phyloP scores from a whole-genome alignment of 2,888 invertebrate species.

The Biston stratarius region DNA sequence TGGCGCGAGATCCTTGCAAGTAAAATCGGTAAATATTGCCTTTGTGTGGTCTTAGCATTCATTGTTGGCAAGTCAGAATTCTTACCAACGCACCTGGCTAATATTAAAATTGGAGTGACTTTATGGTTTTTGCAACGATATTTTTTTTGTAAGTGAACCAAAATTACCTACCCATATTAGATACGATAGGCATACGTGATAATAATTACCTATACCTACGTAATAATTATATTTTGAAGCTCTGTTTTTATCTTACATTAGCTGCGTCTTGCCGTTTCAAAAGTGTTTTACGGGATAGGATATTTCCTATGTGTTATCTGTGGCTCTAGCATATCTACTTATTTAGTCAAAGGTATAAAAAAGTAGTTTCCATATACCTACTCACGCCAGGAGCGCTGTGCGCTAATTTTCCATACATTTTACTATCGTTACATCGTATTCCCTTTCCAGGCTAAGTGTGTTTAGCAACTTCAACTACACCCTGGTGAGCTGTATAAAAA shows the following conservation, averaged over 20 bases:
- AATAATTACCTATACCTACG: not conserved
- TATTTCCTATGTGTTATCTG: too few species aligned
- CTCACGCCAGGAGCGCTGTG: too few species aligned
- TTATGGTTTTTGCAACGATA: not conserved
- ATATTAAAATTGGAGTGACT: conserved; percentile 44
- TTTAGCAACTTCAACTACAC: too few species aligned
- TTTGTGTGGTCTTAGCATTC: conserved; percentile 77
- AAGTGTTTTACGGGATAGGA: too few species aligned
- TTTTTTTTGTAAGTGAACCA: not conserved
- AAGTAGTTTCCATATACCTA: too few species aligned
- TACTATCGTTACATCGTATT: too few species aligned
- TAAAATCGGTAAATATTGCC: conserved; percentile 74
- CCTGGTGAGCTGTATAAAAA: too few species aligned
- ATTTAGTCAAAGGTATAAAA: too few species aligned
- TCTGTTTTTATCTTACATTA: not conserved
- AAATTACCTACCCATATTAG: not conserved
- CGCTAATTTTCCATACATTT: too few species aligned
- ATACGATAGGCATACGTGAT: not conserved
- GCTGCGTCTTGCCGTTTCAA: too few species aligned
- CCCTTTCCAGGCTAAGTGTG: too few species aligned
- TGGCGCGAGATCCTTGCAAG: conserved; percentile 71
- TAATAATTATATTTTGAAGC: not conserved
- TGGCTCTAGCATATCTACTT: too few species aligned
- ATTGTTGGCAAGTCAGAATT: conserved; percentile 76
- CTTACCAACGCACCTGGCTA: conserved; percentile 72